Evolutionary conservation across 2,113 vertebrate species (phyloP).

Genomic region (Ceyx margarethae): DNA sequence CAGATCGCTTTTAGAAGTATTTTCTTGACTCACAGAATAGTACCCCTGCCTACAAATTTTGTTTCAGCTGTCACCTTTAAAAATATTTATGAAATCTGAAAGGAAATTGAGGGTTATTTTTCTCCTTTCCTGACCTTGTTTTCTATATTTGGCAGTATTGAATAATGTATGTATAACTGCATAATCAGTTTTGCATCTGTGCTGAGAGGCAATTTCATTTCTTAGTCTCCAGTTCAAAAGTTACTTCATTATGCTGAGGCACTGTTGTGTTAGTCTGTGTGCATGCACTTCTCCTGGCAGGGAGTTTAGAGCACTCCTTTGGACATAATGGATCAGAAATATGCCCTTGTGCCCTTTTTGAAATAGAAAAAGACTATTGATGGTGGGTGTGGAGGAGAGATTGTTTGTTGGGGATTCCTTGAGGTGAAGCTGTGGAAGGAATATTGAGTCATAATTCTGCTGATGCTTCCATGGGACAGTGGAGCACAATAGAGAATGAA

Average conservation of each 20-base stretch:
- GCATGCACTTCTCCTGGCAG: neutral
- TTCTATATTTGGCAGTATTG: neutral
- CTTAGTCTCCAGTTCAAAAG: neutral
- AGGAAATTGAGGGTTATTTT: neutral
- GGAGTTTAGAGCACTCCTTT: neutral
- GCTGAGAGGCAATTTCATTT: conserved; percentile 11
- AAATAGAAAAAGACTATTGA: neutral
- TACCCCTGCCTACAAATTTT: neutral
- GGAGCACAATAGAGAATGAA: neutral
- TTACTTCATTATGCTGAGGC: neutral
- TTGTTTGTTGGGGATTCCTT: neutral
- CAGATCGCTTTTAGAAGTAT: neutral
- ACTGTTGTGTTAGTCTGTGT: neutral
- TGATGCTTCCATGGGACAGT: neutral
- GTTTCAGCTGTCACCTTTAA: neutral
- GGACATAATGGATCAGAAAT: neutral
- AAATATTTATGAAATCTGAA: neutral
- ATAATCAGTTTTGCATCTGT: neutral
- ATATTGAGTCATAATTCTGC: neutral
- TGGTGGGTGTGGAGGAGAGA: neutral
- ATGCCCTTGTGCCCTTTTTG: neutral
- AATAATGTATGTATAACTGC: neutral
- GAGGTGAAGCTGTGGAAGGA: neutral
- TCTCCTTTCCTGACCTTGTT: neutral
- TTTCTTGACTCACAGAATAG: neutral